Conservation (phyloP, 2,888 invertebrate species). For the Buathra laborator region DNA sequence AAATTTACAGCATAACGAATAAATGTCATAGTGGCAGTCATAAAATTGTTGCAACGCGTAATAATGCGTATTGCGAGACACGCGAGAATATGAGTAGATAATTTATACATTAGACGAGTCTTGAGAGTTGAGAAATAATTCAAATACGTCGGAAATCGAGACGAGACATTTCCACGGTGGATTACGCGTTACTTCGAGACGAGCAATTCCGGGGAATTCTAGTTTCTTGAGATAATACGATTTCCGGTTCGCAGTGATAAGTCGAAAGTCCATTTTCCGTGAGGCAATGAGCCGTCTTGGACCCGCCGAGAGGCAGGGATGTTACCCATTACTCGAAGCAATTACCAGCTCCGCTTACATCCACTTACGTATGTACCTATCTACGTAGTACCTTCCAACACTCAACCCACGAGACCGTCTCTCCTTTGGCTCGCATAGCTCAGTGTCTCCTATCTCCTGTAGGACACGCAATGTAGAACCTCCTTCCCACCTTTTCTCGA, state of each 20-base stretch:
- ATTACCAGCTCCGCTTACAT: slow-evolving; percentile 61
- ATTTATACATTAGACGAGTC: not conserved
- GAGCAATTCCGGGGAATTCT: slow-evolving; percentile 67
- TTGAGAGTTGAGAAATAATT: slow-evolving; percentile 25
- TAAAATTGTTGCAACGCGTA: not conserved
- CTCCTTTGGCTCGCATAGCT: not conserved
- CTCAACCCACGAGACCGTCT: not conserved
- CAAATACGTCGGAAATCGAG: slow-evolving; percentile 3
- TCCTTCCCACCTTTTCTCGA: slow-evolving; percentile 5
- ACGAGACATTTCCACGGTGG: not conserved
- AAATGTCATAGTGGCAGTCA: not conserved
- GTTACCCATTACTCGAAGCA: slow-evolving; percentile 68
- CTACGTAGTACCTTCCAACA: slow-evolving; percentile 6
- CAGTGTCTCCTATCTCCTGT: not conserved
- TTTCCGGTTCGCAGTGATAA: slow-evolving; percentile 71
- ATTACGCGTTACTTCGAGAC: not conserved
- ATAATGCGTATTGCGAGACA: not conserved
- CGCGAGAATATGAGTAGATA: not conserved
- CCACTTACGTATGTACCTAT: slow-evolving; percentile 53
- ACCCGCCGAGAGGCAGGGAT: slow-evolving; percentile 19
- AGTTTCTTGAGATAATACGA: slow-evolving; percentile 67
- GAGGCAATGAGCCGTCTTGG: slow-evolving; percentile 62
- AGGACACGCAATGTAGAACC: not conserved
- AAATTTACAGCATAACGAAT: not conserved
- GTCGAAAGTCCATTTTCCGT: slow-evolving; percentile 70